Evolutionary conservation across 2,113 vertebrate species (phyloP).

Genomic region (Oxygymnocypris stewartii): DNA sequence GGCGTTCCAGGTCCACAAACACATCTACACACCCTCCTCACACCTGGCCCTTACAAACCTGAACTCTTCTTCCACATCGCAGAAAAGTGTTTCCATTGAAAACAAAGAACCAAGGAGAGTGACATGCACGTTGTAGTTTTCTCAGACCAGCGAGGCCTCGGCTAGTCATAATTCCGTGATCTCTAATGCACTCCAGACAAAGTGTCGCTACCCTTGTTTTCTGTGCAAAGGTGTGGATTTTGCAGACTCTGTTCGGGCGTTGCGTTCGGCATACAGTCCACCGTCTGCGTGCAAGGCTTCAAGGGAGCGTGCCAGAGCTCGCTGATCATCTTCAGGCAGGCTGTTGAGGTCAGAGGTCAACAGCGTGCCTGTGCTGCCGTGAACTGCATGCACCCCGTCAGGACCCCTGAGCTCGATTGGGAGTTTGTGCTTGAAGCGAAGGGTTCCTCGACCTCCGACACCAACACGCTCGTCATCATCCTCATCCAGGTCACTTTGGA

Average conservation of each 20-base stretch:
- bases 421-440: conserved; percentile 92
- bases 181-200: conserved; percentile 89
- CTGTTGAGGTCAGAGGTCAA: conserved; percentile 95
- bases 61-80: not conserved
- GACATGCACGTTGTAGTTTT: conserved; percentile 46
- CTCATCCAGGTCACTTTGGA: conserved; percentile 91
- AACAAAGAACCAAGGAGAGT: conserved; percentile 33
- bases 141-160: conserved; percentile 78
- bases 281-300: conserved; percentile 86
- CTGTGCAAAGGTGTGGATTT: conserved; percentile 94
- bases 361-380: conserved; percentile 93
- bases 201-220: conserved; percentile 83
- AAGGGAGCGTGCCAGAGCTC: conserved; percentile 88
- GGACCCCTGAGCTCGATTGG: conserved; percentile 89
- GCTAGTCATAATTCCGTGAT: conserved; percentile 95
- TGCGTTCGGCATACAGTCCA: conserved; percentile 83
- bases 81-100: not conserved
- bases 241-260: conserved; percentile 93
- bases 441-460: conserved; percentile 80
- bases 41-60: conserved; percentile 7
- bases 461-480: conserved; percentile 79
- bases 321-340: conserved; percentile 96
- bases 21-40: conserved; percentile 20
- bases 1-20: not conserved
- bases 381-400: conserved; percentile 87